Evolutionary conservation across 2,888 invertebrate species (phyloP), one percentile per base, ranked within the genome.

Genomic region (Drosophila antonietae): DNA sequence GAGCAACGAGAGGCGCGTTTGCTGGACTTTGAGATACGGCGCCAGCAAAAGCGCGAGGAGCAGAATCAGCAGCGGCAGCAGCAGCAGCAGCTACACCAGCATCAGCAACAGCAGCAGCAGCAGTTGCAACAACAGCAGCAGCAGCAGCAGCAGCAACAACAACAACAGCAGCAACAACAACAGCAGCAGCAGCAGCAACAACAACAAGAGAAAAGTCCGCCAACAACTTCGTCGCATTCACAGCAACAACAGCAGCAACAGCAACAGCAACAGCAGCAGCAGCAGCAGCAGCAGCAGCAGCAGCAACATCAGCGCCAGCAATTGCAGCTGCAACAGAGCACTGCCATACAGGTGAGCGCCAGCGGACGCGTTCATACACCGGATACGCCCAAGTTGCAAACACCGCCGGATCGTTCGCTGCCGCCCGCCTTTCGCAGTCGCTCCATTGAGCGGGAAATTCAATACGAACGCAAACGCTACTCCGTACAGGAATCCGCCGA

Each of bases 1-100:
- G 93, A 93, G 77, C 91, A 91, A 70, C 91, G 92, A 53, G 93
- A 93, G 88, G 92, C 93, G 70, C 92, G 93, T 71, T 90, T 93
- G 77, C 85, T 93, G 74, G 93, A 93, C 84, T 91, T 92, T 75
- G 93, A 93, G 81, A 93, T 93, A 68, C 89, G 93, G 20, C 91
- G 92, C 31, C 92, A 92, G 74, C 92, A 93, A 74, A 91, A 93
- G 83, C 92, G 92, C 64, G 93, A 93, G 81, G 91, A 92, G 78
- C 91, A 91, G 73, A 89, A 90, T 52, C 91, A 92, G 73, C 92
- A 92, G 67, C 90, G 91, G 7, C 90, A 92, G 65, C 92, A 91
- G 53, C 91, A 90, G 69, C 89, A 86, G 60, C 87, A 73, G 63
- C 68, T 76, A 78, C 83, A 77, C 67, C 88, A 74, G 72, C 90